Percentiles rank a stretch among this genome's conserved stretches.
Evolutionary conservation across 1,140 invertebrate genomes (phyloP).

Genomic region (Potamilus streckersoni): DNA sequence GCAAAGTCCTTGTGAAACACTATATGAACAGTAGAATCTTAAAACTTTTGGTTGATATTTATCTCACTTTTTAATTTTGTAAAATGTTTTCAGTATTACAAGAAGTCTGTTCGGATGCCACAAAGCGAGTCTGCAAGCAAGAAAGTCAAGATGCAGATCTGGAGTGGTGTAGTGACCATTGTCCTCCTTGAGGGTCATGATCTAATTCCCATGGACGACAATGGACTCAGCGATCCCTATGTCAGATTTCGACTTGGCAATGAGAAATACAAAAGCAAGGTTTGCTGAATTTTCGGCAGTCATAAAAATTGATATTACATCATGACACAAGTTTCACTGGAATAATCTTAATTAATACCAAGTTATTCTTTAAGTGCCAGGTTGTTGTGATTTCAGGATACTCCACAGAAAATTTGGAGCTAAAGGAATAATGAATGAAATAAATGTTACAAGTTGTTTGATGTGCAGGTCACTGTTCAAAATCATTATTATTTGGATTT

Average conservation of each 20-base stretch:
- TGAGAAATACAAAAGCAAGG: constrained; percentile 98
- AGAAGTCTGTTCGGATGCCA: constrained; percentile 77
- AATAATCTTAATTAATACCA: too few relatives aligned
- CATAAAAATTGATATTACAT: too few relatives aligned
- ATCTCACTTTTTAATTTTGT: too few relatives aligned
- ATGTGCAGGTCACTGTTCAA: too few relatives aligned
- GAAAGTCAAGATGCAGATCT: constrained; percentile 70
- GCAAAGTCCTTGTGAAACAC: too few relatives aligned
- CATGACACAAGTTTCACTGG: too few relatives aligned
- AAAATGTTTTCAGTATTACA: constrained; percentile 76
- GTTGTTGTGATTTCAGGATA: background rate
- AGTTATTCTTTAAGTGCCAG: background rate
- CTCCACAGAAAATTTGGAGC: background rate
- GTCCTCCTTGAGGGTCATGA: constrained; percentile 95
- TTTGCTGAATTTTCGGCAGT: constrained; percentile 61
- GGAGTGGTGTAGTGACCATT: constrained; percentile 85
- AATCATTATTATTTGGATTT: too few relatives aligned
- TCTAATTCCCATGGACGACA: constrained; percentile 86
- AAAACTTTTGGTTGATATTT: too few relatives aligned
- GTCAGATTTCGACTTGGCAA: constrained; percentile 97
- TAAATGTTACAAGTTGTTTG: too few relatives aligned
- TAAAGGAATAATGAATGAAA: too few relatives aligned
- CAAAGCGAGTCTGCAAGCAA: constrained; percentile 40
- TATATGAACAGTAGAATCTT: too few relatives aligned
- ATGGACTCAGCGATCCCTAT: constrained; percentile 93